Base-by-base conservation (phyloP, 2,797 vertebrate genomes). In the Protosalanx chinensis region DNA sequence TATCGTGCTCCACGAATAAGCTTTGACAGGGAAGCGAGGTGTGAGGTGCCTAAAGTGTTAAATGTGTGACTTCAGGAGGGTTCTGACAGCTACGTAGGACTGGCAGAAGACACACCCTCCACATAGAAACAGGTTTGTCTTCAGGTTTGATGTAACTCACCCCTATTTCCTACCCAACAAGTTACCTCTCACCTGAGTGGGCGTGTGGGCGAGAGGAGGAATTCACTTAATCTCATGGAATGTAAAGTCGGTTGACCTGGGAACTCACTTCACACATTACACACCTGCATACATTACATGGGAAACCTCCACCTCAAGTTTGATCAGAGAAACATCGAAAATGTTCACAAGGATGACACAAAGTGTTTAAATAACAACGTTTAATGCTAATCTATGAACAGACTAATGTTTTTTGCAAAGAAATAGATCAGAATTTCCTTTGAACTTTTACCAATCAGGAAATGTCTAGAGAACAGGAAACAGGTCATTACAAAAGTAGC, bases 111-210 rank as follows among this genome's bases (percentile, higher is more conserved):
- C 86, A 84, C 89, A 74, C 86, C 82, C 85, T 82, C 53, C 76
- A 65, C 29, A 73, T 68, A 72, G 20, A 84, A 93, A 92, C 90
- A 65, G 91, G 91, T 93, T 91, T 83, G 69, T 79, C 85, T 78
- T 88, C 86, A 74, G 7, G n/a, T 3, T 23, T 16, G 49, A 68
- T 71, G 74, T 72, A 78, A 81, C 82, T 85, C 86, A 75, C 88
- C 70, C 89, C 78, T 29, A 64, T 69, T 23, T 56, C 20, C n/a
- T 64, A 64, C 58, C 57, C 46, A 16, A 41, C 64, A 60, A 15
- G 57, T 49, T 67, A 29, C 56, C 73, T 16, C 32, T 32, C 65
- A 27, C 32, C 53, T 76, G 77, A 80, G n/a, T 84, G 8, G 41
- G 56, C 74, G 29, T 56, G 62, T 13, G 33, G 63, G 7, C n/a